Evolutionary conservation across 2,888 invertebrate genomes (phyloP).

Genomic region (Anticlea derivata): DNA sequence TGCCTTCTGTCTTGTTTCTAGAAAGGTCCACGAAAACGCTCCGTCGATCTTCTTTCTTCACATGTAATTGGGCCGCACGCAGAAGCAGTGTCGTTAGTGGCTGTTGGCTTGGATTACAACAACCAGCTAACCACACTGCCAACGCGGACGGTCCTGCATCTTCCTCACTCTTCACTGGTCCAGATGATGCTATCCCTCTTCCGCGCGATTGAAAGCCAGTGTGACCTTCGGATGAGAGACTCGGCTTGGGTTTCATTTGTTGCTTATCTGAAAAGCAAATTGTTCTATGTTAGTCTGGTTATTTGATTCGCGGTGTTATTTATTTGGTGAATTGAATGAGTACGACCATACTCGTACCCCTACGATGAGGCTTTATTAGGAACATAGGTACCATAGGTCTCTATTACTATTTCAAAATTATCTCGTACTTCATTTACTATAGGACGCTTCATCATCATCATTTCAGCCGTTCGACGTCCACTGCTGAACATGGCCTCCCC

Average conservation of each 20-base stretch:
- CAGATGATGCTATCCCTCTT: slow-evolving; percentile 21
- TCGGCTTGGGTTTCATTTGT: slow-evolving; percentile 26
- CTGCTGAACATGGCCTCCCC: too few relatives aligned
- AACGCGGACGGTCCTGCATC: slow-evolving; percentile 86
- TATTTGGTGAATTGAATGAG: too few relatives aligned
- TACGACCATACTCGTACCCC: too few relatives aligned
- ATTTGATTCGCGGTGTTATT: too few relatives aligned
- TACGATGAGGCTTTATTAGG: too few relatives aligned
- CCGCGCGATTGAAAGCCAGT: slow-evolving; percentile 25
- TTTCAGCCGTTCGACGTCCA: too few relatives aligned
- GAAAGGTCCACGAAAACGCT: not conserved
- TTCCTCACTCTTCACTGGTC: slow-evolving; percentile 30
- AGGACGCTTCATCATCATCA: too few relatives aligned
- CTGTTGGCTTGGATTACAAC: slow-evolving; percentile 90
- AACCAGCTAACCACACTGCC: slow-evolving; percentile 99
- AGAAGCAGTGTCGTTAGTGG: slow-evolving; percentile 98
- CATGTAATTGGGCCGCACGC: slow-evolving; percentile 83
- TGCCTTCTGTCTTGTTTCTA: slow-evolving; percentile 1
- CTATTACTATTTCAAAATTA: too few relatives aligned
- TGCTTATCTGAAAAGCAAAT: slow-evolving; percentile 21
- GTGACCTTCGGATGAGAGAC: slow-evolving; percentile 21
- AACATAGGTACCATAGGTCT: too few relatives aligned
- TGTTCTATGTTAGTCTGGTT: slow-evolving; percentile 4
- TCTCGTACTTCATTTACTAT: too few relatives aligned
- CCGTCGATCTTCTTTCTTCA: slow-evolving; percentile 26